Evolutionary conservation across 2,797 vertebrate species (phyloP), one percentile per base, ranked within the genome.

Genomic region (Pseudocheirus occidentalis): DNA sequence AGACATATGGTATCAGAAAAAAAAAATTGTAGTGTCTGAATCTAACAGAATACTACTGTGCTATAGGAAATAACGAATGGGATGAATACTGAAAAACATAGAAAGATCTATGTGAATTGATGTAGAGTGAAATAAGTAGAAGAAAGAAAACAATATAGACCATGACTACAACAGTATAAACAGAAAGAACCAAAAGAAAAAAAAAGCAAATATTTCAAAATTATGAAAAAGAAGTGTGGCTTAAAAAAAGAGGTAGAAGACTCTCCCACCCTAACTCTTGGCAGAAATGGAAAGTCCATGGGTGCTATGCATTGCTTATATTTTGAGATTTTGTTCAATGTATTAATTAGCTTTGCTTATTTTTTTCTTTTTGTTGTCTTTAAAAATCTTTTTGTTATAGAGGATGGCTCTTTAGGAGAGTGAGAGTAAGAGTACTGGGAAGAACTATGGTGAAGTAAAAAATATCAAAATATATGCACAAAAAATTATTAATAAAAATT

Each of bases 401-500:
- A 66, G 31, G 34, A 21, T 40, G n/a, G 66, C 66, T 73, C n/a
- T 73, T n/a, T 73, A 73, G 4, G 16, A 40, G 34, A 21, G 16
- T 40, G n/a, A 73, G 3, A 18, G 16, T 18, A 73, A 73, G n/a
- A 40, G 34, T 40, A 40, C n/a, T 73, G 16, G 40, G 73, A 40
- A 10, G 73, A 81, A 81, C n/a, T 27, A 81, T 24, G n/a, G 21
- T 81, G 21, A 81, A 81, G 40, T 46, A 46, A 81, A 54, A 81
- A 81, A 40, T 34, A 73, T n/a, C 29, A 40, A 73, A 81, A 81
- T 24, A 24, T 81, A 29, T 81, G 91, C 90, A 73, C 28, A 95
- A 96, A 81, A 40, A 73, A 21, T 81, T 94, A 90, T 52, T 92
- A 91, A 73, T 29, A 95, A 96, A 81, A 40, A 73, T 40, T 81